Evolutionary conservation across 1,140 invertebrate species (phyloP).

Genomic region (Harlomillsia oculata): DNA sequence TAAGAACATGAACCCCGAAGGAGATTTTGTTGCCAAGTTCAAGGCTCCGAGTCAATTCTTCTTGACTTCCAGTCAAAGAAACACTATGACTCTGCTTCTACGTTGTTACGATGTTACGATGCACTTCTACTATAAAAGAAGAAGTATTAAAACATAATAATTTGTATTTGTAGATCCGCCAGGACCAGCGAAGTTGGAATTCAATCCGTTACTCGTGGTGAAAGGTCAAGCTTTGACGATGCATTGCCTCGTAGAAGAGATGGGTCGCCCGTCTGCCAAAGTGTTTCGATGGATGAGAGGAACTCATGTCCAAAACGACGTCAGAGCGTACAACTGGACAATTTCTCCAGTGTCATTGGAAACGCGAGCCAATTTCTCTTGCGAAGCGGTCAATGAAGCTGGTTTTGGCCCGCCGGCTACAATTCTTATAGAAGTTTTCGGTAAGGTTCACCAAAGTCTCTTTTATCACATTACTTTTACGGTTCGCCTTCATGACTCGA

Average conservation of each 20-base stretch:
- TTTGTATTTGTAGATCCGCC: conserved; percentile 56
- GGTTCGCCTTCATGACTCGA: conserved; percentile 5
- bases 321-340: conserved; percentile 60
- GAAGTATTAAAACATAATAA: no score
- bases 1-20: no score
- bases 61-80: not conserved
- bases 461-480: conserved; percentile 29
- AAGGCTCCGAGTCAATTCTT: not conserved
- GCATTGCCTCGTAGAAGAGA: conserved; percentile 68
- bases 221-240: conserved; percentile 68
- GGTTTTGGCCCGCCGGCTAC: conserved; percentile 63
- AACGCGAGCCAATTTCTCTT: conserved; percentile 75
- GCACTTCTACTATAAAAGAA: no score
- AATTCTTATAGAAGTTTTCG: conserved; percentile 63
- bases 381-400: conserved; percentile 68
- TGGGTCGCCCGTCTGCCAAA: conserved; percentile 62
- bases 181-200: conserved; percentile 57
- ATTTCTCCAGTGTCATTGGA: conserved; percentile 70
- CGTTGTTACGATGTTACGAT: not conserved
- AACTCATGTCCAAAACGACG: conserved; percentile 57
- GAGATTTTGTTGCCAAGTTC: no score
- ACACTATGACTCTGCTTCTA: not conserved
- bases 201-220: conserved; percentile 61
- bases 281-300: conserved; percentile 70
- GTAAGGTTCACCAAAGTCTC: no score